Evolutionary conservation across 1,140 invertebrate genomes (phyloP), one percentile per base, ranked within the genome.

Genomic region (Drosophila funebris): DNA sequence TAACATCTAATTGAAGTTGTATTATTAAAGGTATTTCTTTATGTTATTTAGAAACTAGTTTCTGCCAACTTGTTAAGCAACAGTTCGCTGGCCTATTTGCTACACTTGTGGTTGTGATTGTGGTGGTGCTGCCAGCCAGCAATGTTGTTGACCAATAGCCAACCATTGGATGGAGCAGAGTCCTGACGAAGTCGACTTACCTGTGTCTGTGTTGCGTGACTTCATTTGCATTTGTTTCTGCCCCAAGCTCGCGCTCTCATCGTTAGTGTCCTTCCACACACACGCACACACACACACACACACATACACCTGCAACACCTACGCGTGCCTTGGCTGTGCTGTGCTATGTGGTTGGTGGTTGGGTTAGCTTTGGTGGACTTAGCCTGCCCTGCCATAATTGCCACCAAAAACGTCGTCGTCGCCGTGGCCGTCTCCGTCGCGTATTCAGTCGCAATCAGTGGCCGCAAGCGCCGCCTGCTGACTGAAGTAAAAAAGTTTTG

Each of bases 211-310:
- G 36, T 90, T 90, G 89, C 89, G 89, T 90, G 89, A 90, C 89
- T 90, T 85, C 67, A 90, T 90, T 90, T 90, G 69, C 89, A 90
- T 90, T 82, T 78, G 70, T 73, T 57, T 52, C 46, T 44, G 58
- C 60, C 33, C 63, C 29, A 24, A 48, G 43, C 41, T 60, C 48
- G 46, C 37, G 20, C 36, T 29, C 48, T 36, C 39, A 73, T 73
- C 80, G 68, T 85, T 77, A 75, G 76, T 80, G 82, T 87, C 82
- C 82, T 83, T 79, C 72, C 37, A 53, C 69, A 54, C 41, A 24
- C 52, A 57, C 58, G 39, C 48, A 24, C 53, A 48, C 9, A 36
- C 36, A 66, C 27, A 18, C 46, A n/a, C 22, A 58, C 31, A 44
- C 33, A 60, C 8, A 29, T 14, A 44, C 44, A 64, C 14, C 6